These are phyloP conservation scores for Drosophila tani DNA, from an alignment of 1,140 invertebrate species.

Conservation along the genomic window DNA sequence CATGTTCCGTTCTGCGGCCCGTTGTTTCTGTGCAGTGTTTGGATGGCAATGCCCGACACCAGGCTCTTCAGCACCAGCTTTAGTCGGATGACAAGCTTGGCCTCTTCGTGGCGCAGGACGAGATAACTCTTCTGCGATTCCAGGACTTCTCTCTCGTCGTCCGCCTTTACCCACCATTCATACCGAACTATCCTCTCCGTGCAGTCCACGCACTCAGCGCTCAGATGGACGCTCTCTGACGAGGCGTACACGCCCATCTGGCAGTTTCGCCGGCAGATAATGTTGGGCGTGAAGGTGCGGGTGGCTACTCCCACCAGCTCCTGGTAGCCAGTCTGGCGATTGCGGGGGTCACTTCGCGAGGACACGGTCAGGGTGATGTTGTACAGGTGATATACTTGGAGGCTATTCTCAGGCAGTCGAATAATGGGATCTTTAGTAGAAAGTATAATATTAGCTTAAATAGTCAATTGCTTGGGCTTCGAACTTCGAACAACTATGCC, in stretches of 20 bases:
- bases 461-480: too few relatives aligned
- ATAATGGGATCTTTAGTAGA: background rate
- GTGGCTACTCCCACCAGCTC: background rate
- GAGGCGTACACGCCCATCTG: background rate
- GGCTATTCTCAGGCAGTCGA: conserved; percentile 3
- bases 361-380: conserved; percentile 7
- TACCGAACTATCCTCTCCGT: background rate
- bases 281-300: conserved; percentile 7
- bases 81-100: background rate
- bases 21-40: conserved; percentile 1
- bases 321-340: background rate
- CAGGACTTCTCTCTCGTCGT: accelerated
- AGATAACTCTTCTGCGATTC: background rate
- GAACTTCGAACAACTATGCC: too few relatives aligned
- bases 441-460: too few relatives aligned
- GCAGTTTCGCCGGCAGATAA: conserved; percentile 25
- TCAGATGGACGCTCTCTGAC: conserved; percentile 8
- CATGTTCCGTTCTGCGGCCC: conserved; percentile 26
- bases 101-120: background rate
- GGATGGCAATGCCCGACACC: background rate
- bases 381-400: background rate
- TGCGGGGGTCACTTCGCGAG: background rate
- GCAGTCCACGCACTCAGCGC: conserved; percentile 16
- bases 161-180: conserved; percentile 22
- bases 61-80: background rate